These are phyloP conservation scores for Carcharodon carcharias DNA, from an alignment of 2,797 vertebrate species.

Conservation along the genomic window DNA sequence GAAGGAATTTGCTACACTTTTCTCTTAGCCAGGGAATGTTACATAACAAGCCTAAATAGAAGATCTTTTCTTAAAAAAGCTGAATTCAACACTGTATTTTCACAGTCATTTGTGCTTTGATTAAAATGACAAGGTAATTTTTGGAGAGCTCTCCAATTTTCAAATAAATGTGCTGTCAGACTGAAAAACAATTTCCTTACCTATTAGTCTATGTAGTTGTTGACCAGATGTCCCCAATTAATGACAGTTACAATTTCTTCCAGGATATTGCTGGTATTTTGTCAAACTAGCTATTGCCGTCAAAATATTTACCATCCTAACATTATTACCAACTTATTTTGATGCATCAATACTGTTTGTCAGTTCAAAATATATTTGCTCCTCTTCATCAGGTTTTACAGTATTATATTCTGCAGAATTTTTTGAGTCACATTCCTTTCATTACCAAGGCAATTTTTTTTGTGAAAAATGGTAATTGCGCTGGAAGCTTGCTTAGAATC, in stretches of 20 bases:
- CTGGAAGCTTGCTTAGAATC: neutral
- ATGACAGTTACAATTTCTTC: neutral
- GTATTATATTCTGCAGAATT: neutral
- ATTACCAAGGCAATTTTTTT: neutral
- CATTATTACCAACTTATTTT: neutral
- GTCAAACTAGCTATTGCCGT: neutral
- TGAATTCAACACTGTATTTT: neutral
- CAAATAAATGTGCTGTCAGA: neutral
- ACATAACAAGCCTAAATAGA: neutral
- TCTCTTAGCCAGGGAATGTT: neutral
- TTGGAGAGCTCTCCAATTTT: neutral
- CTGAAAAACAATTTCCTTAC: neutral
- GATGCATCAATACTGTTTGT: neutral
- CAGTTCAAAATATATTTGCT: neutral
- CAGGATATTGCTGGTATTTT: neutral
- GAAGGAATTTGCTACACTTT: neutral
- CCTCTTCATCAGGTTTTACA: too few species aligned
- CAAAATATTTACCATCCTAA: neutral
- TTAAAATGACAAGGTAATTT: conserved; percentile 7
- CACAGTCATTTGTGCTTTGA: neutral
- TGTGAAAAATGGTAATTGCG: neutral
- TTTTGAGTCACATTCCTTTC: neutral
- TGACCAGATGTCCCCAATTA: neutral
- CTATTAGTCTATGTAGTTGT: neutral
- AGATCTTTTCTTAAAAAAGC: neutral